phyloP scores from a whole-genome alignment of 1,140 invertebrate species.

The Brachionus koreanus region DNA sequence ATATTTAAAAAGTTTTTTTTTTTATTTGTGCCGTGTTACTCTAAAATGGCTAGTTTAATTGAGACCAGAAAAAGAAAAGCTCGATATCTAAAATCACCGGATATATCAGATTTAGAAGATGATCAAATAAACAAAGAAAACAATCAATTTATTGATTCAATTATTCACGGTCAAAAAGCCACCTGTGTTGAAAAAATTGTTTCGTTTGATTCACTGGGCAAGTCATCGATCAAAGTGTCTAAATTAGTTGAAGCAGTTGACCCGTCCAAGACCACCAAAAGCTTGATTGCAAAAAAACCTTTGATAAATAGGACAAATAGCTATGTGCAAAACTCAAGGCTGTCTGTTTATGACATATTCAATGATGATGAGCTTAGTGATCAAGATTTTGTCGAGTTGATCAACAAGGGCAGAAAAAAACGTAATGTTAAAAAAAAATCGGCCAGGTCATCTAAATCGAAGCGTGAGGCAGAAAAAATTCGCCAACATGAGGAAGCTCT shows the following conservation, averaged over 20 bases:
- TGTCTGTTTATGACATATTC: background rate
- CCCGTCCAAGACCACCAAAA: background rate
- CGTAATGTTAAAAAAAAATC: background rate
- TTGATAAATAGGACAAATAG: background rate
- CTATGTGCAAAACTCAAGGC: background rate
- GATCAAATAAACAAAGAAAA: background rate
- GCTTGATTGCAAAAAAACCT: background rate
- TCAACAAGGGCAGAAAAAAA: background rate
- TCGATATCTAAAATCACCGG: background rate
- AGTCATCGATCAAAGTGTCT: background rate
- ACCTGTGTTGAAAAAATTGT: background rate
- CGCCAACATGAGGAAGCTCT: background rate
- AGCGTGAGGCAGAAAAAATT: background rate
- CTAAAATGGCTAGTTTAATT: background rate
- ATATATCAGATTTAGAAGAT: background rate
- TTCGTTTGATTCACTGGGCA: background rate
- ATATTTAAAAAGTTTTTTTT: no score
- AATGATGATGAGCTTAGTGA: background rate
- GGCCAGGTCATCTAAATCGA: background rate
- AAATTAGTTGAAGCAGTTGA: background rate
- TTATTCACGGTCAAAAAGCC: background rate
- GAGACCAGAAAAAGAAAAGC: background rate
- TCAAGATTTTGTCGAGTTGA: background rate
- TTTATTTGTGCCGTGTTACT: background rate
- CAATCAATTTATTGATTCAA: background rate